Conservation (phyloP, 2,113 vertebrate genomes). For the Nerophis lumbriciformis region DNA sequence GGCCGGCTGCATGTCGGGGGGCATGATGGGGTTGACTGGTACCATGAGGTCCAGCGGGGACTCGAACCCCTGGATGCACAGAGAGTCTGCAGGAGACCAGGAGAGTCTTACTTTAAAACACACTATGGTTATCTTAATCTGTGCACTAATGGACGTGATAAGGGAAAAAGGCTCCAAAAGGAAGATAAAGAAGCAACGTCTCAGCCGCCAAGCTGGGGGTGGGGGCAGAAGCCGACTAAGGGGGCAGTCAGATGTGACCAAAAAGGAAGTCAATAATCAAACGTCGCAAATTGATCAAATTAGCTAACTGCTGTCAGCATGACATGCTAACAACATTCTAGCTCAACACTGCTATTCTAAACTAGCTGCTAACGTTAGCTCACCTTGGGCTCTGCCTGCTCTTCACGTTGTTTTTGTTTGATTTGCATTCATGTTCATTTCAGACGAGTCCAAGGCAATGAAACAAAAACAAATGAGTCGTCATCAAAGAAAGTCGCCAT, state of each 20-base stretch:
- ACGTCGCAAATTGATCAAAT: too few relatives aligned
- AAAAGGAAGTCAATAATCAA: background rate
- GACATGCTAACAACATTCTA: too few relatives aligned
- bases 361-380: too few relatives aligned
- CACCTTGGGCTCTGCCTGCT: too few relatives aligned
- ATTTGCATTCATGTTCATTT: too few relatives aligned
- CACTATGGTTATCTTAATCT: background rate
- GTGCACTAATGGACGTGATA: background rate
- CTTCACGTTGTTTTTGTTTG: too few relatives aligned
- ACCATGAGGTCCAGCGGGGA: conserved; percentile 84
- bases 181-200: conserved; percentile 30
- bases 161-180: conserved; percentile 18
- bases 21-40: conserved; percentile 86
- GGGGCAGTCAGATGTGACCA: conserved; percentile 15
- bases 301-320: too few relatives aligned
- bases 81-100: conserved; percentile 79
- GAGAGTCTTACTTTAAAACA: background rate
- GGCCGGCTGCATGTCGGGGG: conserved; percentile 80
- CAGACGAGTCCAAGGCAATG: too few relatives aligned
- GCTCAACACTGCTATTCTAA: too few relatives aligned
- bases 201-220: conserved; percentile 31
- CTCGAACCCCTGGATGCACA: conserved; percentile 91
- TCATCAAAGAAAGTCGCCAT: background rate
- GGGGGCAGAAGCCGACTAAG: conserved; percentile 19
- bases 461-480: too few relatives aligned